Conservation (phyloP, 2,888 invertebrate genomes). For the Parochlus steinenii region DNA sequence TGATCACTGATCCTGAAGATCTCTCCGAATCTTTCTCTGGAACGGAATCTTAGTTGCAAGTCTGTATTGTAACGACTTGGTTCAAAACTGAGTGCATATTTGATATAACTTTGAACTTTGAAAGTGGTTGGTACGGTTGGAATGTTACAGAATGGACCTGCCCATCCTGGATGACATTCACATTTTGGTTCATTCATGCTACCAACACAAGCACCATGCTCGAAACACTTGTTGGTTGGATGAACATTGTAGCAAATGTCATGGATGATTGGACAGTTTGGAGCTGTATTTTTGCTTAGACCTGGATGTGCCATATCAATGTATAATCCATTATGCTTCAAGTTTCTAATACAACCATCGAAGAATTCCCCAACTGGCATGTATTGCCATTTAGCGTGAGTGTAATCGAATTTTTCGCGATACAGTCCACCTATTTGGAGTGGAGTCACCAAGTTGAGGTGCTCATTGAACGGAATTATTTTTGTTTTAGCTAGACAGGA, state of each 20-base stretch:
- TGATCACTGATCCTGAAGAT: conserved; percentile 34
- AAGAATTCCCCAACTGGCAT: conserved; percentile 30
- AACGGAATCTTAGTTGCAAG: conserved; percentile 37
- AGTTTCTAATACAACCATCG: conserved; percentile 40
- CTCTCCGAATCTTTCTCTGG: conserved; percentile 34
- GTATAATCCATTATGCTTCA: conserved; percentile 38
- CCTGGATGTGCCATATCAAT: conserved; percentile 39
- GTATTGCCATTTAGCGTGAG: conserved; percentile 24
- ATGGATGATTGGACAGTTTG: conserved; percentile 36
- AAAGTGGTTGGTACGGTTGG: conserved; percentile 32
- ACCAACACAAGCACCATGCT: conserved; percentile 32
- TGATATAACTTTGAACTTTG: conserved; percentile 34
- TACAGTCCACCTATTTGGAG: conserved; percentile 38
- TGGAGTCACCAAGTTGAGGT: conserved; percentile 36
- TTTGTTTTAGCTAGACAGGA: conserved; percentile 32
- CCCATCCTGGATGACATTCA: conserved; percentile 40
- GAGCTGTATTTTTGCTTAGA: conserved; percentile 23
- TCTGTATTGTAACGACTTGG: conserved; percentile 32
- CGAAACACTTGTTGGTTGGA: conserved; percentile 24
- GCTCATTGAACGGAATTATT: conserved; percentile 36
- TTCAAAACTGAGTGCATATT: conserved; percentile 35
- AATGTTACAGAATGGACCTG: conserved; percentile 26
- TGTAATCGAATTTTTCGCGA: conserved; percentile 27
- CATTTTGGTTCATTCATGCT: conserved; percentile 30
- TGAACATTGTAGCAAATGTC: conserved; percentile 31